Evolutionary conservation across 2,113 vertebrate genomes (phyloP), one percentile per base, ranked within the genome.

Genomic region (Corvus moneduloides): DNA sequence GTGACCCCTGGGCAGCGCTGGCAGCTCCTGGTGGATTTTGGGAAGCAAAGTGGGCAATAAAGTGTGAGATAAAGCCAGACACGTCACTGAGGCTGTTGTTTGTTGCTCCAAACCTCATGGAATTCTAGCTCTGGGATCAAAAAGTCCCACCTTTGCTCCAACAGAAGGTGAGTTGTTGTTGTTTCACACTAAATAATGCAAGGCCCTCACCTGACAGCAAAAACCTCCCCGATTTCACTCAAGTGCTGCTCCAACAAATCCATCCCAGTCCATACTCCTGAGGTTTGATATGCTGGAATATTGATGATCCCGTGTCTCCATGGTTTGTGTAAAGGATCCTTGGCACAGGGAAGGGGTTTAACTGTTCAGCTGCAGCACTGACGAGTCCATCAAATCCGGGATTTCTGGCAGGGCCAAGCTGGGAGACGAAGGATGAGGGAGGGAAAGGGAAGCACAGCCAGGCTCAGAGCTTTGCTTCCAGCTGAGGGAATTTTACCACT

Each of bases 221-320:
- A 92, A 44, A 4, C 61, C 62, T 52, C 58, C 62, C 15, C 0
- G 26, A 26, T 62, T 87, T 83, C 41, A 30, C 61, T 76, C 18
- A 46, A 16, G 61, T 82, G 46, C 64, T 52, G 49, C 68, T 76
- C 67, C 32, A 68, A 39, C 48, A 92, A 83, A 95, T 39, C 67
- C 72, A 21, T 16, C 84, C 82, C 74, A 17, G 92, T 51, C 73
- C 74, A 27, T 59, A 92, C 91, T 87, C 91, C 96, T 13, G 35
- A 75, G 97, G 54, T 82, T 66, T 87, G 94, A 44, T 80, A 87
- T 87, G 69, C 75, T 62, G 94, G 19, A 76, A 54, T 89, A 68
- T 84, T 7, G 21, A 46, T 48, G 85, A 94, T 49, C 49, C 79
- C 9, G 27, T 12, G 64, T 11, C 81, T 66, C 46, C 73, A 22